Percentiles rank a stretch among this genome's conserved stretches.
These are phyloP conservation scores for Rotaria magnacalcarata DNA, from an alignment of 2,888 invertebrate species.

Conservation along the genomic window DNA sequence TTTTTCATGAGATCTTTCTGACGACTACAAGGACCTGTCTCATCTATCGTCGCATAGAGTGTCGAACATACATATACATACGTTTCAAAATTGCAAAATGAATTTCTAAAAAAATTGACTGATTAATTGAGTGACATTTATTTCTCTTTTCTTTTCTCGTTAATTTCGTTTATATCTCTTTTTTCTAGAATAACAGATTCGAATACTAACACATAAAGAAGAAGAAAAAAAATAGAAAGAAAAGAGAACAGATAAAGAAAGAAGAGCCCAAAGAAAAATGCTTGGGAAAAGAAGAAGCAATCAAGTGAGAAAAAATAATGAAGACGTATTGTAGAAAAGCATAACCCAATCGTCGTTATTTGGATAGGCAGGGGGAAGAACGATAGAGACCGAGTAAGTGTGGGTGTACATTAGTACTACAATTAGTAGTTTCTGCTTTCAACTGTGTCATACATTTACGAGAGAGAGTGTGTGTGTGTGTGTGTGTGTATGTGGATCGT, in stretches of 20 bases:
- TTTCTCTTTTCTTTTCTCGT: neutral
- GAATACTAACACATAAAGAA: neutral
- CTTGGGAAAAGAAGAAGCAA: neutral
- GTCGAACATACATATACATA: neutral
- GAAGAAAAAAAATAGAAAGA: neutral
- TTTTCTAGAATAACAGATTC: neutral
- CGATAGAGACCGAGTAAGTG: neutral
- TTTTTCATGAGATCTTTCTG: neutral
- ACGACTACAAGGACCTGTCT: neutral
- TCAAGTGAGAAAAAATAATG: slow-evolving; percentile 22
- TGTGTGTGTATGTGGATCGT: neutral
- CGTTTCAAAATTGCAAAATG: neutral
- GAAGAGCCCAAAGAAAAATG: neutral
- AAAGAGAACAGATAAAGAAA: neutral
- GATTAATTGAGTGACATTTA: slow-evolving; percentile 17
- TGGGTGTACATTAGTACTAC: neutral
- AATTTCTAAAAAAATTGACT: slow-evolving; percentile 10
- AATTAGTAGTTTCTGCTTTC: neutral
- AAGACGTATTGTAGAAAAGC: slow-evolving; percentile 19
- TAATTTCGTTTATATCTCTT: slow-evolving; percentile 1
- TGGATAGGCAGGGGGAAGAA: neutral
- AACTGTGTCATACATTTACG: neutral
- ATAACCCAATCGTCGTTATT: slow-evolving; percentile 10
- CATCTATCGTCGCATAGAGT: neutral
- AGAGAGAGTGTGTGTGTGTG: too few relatives aligned